Evolutionary conservation across 2,113 vertebrate species (phyloP).

Genomic region (Macrotis lagotis): DNA sequence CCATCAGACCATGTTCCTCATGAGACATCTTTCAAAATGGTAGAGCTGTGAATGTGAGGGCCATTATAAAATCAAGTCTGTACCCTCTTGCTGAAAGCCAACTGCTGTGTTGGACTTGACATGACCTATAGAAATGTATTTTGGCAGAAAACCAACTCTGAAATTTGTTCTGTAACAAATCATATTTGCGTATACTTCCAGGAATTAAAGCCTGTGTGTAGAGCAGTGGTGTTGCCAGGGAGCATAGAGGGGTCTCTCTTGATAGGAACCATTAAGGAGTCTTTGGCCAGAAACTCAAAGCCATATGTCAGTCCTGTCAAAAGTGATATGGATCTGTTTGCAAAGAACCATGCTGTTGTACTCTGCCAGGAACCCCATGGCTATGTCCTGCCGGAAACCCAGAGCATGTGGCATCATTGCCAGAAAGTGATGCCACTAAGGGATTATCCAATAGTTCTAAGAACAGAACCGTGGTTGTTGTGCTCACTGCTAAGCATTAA

Average conservation of each 20-base stretch:
- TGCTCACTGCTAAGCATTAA: slow-evolving; percentile 62
- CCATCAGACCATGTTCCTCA: background rate
- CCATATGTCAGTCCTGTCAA: slow-evolving; percentile 79
- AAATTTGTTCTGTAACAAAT: slow-evolving; percentile 75
- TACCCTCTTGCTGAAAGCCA: slow-evolving; percentile 69
- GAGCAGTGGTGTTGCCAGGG: slow-evolving; percentile 57
- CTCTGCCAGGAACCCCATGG: slow-evolving; percentile 73
- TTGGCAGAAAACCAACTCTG: slow-evolving; percentile 78
- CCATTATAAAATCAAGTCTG: slow-evolving; percentile 68
- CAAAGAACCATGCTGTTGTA: slow-evolving; percentile 68
- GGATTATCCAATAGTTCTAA: slow-evolving; percentile 66
- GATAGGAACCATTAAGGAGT: slow-evolving; percentile 63
- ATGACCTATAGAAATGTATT: slow-evolving; percentile 77
- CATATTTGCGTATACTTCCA: slow-evolving; percentile 68
- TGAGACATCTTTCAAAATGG: slow-evolving; percentile 27
- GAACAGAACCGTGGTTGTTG: slow-evolving; percentile 67
- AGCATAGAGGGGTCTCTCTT: slow-evolving; percentile 62
- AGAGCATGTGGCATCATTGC: slow-evolving; percentile 65
- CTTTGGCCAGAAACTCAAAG: slow-evolving; percentile 75
- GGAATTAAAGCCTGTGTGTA: slow-evolving; percentile 76
- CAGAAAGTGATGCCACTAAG: slow-evolving; percentile 67
- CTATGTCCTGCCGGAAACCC: slow-evolving; percentile 74
- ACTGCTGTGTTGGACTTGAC: slow-evolving; percentile 72
- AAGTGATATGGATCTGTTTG: slow-evolving; percentile 77
- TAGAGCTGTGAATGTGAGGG: slow-evolving; percentile 48